phyloP scores from a whole-genome alignment of 1,140 invertebrate genomes.

The Aplysia californica region DNA sequence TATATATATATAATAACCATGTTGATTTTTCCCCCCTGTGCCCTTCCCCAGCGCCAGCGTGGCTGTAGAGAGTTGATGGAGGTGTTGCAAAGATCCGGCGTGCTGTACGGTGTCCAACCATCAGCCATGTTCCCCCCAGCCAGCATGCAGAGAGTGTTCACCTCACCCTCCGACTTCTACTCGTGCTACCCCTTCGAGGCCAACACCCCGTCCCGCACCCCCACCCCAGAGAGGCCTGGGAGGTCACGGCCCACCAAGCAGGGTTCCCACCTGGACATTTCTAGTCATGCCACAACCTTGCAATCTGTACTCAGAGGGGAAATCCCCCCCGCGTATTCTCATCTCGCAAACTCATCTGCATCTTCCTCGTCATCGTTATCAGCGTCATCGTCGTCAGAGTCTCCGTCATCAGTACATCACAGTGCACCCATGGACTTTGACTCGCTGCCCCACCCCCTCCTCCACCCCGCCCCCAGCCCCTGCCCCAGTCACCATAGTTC shows the following conservation, averaged over 20 bases:
- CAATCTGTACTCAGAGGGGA: constrained; percentile 58
- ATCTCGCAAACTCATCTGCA: constrained; percentile 34
- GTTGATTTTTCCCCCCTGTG: neutral
- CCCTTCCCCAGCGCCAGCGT: neutral
- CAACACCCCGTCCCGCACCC: constrained; percentile 22
- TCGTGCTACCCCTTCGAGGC: constrained; percentile 41
- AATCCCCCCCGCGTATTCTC: constrained; percentile 56
- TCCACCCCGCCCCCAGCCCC: neutral
- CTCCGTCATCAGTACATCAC: neutral
- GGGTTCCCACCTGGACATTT: neutral
- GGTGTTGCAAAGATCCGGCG: constrained; percentile 32
- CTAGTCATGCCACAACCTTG: constrained; percentile 42
- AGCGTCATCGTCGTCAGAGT: neutral
- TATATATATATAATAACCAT: neutral
- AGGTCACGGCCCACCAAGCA: constrained; percentile 4
- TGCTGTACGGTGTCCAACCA: constrained; percentile 25
- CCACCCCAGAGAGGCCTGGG: constrained; percentile 25
- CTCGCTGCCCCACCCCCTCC: neutral
- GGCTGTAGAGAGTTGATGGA: constrained; percentile 32
- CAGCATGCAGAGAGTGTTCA: constrained; percentile 27
- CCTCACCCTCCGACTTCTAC: constrained; percentile 33
- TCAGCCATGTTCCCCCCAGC: constrained; percentile 27
- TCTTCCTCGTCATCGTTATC: neutral
- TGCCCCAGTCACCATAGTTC: constrained; percentile 27
- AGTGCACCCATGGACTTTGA: constrained; percentile 14